phyloP scores from a whole-genome alignment of 2,797 vertebrate species.

The Chaenodraco wilsoni region DNA sequence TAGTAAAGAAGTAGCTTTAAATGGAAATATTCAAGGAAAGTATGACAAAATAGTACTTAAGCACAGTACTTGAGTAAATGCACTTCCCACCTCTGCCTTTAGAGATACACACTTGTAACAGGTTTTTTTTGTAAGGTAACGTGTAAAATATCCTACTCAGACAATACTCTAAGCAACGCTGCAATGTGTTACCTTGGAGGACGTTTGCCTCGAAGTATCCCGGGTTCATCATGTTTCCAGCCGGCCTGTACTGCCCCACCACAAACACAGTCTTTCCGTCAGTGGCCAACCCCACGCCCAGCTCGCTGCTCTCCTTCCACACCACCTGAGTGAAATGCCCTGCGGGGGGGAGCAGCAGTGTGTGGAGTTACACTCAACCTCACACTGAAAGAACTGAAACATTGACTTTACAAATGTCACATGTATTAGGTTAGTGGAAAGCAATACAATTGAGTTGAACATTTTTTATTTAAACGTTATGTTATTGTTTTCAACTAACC shows the following conservation, averaged over 20 bases:
- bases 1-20: no score
- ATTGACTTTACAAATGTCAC: no score
- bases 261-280: slow-evolving; percentile 55
- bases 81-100: background rate
- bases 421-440: no score
- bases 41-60: no score
- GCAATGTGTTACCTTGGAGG: slow-evolving; percentile 51
- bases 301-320: slow-evolving; percentile 72
- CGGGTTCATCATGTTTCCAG: slow-evolving; percentile 64
- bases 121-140: background rate
- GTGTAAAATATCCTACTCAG: background rate
- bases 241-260: slow-evolving; percentile 76
- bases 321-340: slow-evolving; percentile 83
- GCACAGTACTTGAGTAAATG: background rate
- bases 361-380: no score
- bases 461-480: no score
- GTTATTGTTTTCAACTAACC: no score
- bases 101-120: background rate
- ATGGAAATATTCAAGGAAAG: no score
- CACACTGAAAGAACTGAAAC: background rate
- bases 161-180: background rate
- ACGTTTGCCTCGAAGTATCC: slow-evolving; percentile 71
- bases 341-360: slow-evolving; percentile 36
- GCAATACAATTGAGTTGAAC: no score
- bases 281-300: slow-evolving; percentile 75